A percentile compares a stretch with the other conserved stretches of the same genome.
phyloP scores from a whole-genome alignment of 2,113 vertebrate genomes.

The Apeltes quadracus region DNA sequence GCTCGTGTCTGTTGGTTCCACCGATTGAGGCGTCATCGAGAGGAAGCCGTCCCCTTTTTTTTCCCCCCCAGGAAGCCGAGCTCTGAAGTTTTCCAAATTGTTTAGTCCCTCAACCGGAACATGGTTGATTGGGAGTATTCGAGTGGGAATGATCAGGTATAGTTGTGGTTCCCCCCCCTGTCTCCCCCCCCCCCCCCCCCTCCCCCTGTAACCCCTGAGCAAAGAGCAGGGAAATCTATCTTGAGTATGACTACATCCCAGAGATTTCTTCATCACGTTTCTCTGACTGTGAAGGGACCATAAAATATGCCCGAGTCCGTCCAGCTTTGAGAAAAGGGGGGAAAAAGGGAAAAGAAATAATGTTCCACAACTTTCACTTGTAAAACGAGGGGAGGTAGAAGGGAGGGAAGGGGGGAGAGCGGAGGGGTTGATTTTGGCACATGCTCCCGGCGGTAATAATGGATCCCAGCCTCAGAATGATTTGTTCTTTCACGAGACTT shows the following conservation, averaged over 20 bases:
- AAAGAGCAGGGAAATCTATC: conserved; percentile 48
- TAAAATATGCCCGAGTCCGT: conserved; percentile 66
- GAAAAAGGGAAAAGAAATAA: conserved; percentile 35
- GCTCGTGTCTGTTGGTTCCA: conserved; percentile 12
- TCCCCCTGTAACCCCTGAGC: not conserved
- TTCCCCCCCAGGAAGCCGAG: conserved; percentile 31
- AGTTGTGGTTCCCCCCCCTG: conserved; percentile 14
- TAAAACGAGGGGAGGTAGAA: conserved; percentile 62
- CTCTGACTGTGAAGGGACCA: conserved; percentile 50
- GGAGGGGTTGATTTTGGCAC: conserved; percentile 74
- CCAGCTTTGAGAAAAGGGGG: conserved; percentile 46
- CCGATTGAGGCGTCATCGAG: conserved; percentile 43
- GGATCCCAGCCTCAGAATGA: conserved; percentile 74
- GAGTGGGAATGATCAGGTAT: conserved; percentile 43
- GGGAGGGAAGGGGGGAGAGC: conserved; percentile 41
- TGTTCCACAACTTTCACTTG: conserved; percentile 71
- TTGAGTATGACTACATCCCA: conserved; percentile 48
- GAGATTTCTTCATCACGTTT: conserved; percentile 55
- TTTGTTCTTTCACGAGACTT: conserved; percentile 76
- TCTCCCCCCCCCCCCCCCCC: conserved; percentile 15
- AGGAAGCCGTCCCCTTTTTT: no score
- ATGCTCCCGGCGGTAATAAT: conserved; percentile 68
- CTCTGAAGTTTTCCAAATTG: conserved; percentile 57
- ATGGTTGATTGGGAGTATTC: conserved; percentile 40
- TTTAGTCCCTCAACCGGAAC: conserved; percentile 13